phyloP scores from a whole-genome alignment of 2,797 vertebrate species.

The Labroides dimidiatus region DNA sequence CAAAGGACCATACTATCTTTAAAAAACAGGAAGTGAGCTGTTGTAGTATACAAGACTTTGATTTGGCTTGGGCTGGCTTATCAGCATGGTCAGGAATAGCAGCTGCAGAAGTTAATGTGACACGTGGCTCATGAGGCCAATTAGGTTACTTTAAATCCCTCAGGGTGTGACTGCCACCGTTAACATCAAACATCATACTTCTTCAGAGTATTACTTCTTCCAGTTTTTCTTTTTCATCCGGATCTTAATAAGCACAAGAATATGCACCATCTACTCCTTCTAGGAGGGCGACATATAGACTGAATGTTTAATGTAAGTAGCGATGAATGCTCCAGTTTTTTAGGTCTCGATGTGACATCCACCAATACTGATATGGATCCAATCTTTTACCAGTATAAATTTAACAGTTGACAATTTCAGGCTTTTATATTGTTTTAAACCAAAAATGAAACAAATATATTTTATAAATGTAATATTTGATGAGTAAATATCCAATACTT shows the following conservation, averaged over 20 bases:
- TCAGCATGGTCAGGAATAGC: neutral
- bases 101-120: constrained; percentile 1
- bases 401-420: too few relatives aligned
- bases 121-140: neutral
- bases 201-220: neutral
- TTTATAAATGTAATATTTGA: too few relatives aligned
- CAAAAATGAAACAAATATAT: too few relatives aligned
- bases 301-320: too few relatives aligned
- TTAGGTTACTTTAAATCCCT: neutral
- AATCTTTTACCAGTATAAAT: too few relatives aligned
- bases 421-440: too few relatives aligned
- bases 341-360: too few relatives aligned
- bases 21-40: neutral
- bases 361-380: too few relatives aligned
- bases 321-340: too few relatives aligned
- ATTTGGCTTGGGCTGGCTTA: neutral
- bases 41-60: neutral
- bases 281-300: neutral
- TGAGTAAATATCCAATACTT: too few relatives aligned
- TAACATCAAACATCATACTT: neutral
- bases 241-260: too few relatives aligned
- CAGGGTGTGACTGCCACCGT: neutral
- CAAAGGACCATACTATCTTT: neutral
- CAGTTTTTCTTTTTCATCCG: neutral
- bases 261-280: too few relatives aligned